Base-by-base conservation (phyloP, 1,140 invertebrate species). In the Drosophila orosa region DNA sequence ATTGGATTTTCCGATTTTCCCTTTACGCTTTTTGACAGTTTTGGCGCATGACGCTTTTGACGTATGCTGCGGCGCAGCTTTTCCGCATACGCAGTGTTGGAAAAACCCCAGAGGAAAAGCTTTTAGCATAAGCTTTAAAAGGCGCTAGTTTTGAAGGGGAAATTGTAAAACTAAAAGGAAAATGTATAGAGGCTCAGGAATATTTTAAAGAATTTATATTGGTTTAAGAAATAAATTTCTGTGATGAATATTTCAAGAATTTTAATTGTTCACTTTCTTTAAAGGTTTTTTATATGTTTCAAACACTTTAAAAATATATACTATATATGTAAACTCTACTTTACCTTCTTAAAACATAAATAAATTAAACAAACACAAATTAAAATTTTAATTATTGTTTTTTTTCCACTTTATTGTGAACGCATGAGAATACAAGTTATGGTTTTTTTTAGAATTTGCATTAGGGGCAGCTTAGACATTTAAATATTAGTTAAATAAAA, bases 1-100 rank as follows among this genome's bases (percentile, higher is more conserved):
- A 57, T 63, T 75, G 68, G 83, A 65, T 77, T 80, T 80, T 74
- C 72, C 81, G 47, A 84, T 80, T 85, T 84, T 77, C 61, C 67
- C 66, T 72, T 61, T 58, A 45, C 27, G 80, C 54, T 76, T 67
- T 50, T 71, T 71, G 33, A 72, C 62, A 67, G 57, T 48, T 81
- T 81, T 80, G 61, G 80, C 80, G 80, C 80, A 84, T 83, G 80
- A 59, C 75, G 66, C 65, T 71, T 68, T 50, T 50, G 60, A 27
- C 57, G 35, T 60, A 65, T 54, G 57, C 40, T 59, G 33, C 33
- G 27, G 2, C 0, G 12, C 19, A 67, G 62, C 60, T 69, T 56
- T 48, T 68, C 59, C 50, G 31, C 55, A 44, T 40, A 52, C 0
- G 3, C 15, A 63, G 56, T 78, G 57, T 80, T 80, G 61, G 33